Base-by-base conservation (phyloP, 2,888 invertebrate species). In the Aphodius sticticus region DNA sequence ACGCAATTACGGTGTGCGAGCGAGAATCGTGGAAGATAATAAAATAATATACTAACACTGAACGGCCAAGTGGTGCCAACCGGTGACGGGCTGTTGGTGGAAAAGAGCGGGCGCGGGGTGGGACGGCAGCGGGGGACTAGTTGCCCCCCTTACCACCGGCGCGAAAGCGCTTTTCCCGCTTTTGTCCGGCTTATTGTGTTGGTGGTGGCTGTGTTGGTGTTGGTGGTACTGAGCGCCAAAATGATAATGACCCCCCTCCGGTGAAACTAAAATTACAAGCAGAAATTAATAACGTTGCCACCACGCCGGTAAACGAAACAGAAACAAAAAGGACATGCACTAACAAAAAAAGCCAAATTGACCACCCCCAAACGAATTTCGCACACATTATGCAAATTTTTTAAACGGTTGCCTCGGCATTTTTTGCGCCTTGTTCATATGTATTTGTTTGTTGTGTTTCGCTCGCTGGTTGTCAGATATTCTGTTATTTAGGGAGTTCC, bases 11-110 rank as follows among this genome's bases (percentile, higher is more conserved):
- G 77, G 83, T 81, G 74, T 53, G 53, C 53, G 53, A 53, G 53
- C 53, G 53, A 12, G 53, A 81, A 82, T 83, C 79, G 84, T 84
- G 84, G 83, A 85, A 76, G 85, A 86, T 86, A 87, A 86, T 86
- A 86, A 87, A 86, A 86, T 87, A 87, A 89, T 87, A 91, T 92
- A 92, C 92, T 92, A 92, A 92, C 92, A 92, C 88, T 93, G 92
- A 86, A 92, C 93, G 86, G 92, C 90, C 88, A 93, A 91, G 89
- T 92, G 92, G 88, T 92, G 92, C 92, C 93, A 93, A 89, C 91
- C 89, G 83, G 89, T 88, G 86, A 90, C 87, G 85, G 89, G 87
- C 84, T 89, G 90, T 84, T 90, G 90, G 87, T 90, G 89, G 86
- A 89, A 90, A 86, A 90, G 88, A 87, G 91, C 89, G 88, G 90